Evolutionary conservation across 1,140 invertebrate species (phyloP).

Genomic region (Bacillus rossius): DNA sequence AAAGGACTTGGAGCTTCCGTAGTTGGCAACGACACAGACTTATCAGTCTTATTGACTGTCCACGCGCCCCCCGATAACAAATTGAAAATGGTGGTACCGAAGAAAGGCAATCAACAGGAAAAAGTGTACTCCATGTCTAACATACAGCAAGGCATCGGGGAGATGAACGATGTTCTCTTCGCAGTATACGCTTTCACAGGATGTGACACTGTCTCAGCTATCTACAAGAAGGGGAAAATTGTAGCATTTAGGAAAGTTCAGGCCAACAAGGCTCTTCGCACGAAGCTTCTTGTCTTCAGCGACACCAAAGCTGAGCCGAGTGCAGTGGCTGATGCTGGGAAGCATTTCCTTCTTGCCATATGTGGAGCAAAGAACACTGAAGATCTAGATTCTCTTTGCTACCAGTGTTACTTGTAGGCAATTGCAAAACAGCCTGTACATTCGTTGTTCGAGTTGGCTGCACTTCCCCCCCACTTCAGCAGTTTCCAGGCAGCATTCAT

Average conservation of each 20-base stretch:
- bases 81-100: too few species aligned
- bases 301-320: background rate
- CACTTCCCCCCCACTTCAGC: slow-evolving; percentile 14
- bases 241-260: background rate
- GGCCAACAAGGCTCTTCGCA: background rate
- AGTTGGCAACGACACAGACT: too few species aligned
- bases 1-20: too few species aligned
- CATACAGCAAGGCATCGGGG: too few species aligned
- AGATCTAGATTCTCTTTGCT: background rate
- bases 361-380: background rate
- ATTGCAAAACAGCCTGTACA: background rate
- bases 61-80: too few species aligned
- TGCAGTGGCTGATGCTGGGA: background rate
- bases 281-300: background rate
- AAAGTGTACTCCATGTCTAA: too few species aligned
- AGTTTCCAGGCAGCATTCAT: slow-evolving; percentile 11
- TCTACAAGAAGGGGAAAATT: background rate
- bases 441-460: background rate
- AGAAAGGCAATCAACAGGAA: too few species aligned
- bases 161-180: background rate
- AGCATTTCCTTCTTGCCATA: background rate
- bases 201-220: background rate
- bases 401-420: background rate
- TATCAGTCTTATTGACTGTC: too few species aligned
- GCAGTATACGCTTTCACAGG: too few species aligned